Percentiles rank a stretch among this genome's conserved stretches.
Evolutionary conservation across 2,888 invertebrate species (phyloP).

Genomic region (Podotricha telesiphe): DNA sequence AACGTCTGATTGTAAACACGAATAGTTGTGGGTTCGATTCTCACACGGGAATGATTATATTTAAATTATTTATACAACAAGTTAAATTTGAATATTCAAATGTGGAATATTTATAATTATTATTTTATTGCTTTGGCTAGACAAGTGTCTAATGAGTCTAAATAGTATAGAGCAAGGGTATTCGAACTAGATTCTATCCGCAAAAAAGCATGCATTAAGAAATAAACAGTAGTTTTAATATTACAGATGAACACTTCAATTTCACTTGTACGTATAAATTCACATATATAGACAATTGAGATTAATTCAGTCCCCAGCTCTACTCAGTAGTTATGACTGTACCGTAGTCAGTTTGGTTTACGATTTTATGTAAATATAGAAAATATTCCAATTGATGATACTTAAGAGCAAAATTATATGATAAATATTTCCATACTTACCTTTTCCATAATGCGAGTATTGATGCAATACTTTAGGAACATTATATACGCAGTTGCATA

Average conservation of each 20-base stretch:
- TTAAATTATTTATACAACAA: no score
- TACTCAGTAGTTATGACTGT: background rate
- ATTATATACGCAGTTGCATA: background rate
- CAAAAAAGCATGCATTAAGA: no score
- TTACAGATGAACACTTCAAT: background rate
- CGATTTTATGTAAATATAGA: slow-evolving; percentile 10
- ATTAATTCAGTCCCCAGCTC: slow-evolving; percentile 14
- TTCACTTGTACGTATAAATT: background rate
- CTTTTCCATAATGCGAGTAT: background rate
- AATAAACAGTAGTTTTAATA: background rate
- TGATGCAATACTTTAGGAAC: slow-evolving; percentile 1
- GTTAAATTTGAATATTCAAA: no score
- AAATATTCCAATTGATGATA: background rate
- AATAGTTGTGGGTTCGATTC: no score
- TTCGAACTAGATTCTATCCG: no score
- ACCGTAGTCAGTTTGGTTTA: slow-evolving; percentile 10
- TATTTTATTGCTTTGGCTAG: no score
- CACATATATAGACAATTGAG: background rate
- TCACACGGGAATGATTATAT: no score
- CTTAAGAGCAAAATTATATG: background rate
- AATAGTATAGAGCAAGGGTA: no score
- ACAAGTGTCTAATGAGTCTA: no score
- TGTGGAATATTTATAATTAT: no score
- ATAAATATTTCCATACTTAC: slow-evolving; percentile 2
- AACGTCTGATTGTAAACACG: no score